Evolutionary conservation across 37 sponge, comb jelly and placozoan genomes (phyloP).

Genomic region (Hexactinellida sp.): DNA sequence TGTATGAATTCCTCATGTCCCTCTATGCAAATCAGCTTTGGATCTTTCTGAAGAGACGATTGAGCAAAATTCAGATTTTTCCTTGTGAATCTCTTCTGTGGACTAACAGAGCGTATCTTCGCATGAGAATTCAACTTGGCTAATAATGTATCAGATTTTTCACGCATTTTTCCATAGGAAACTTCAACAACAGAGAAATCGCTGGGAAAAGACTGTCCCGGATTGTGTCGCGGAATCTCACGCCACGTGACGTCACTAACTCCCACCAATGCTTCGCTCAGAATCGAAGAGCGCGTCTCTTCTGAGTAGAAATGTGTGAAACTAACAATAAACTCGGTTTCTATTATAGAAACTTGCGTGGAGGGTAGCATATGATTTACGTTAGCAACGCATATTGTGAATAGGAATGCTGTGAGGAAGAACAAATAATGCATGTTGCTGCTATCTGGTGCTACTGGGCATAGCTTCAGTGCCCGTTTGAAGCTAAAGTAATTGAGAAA

Average conservation of each 20-base stretch:
- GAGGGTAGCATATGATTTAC: background rate
- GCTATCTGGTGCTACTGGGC: background rate
- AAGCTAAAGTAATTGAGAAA: too few species aligned
- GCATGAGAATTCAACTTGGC: constrained; percentile 36
- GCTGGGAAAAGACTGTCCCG: constrained; percentile 48
- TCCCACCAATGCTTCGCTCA: constrained; percentile 41
- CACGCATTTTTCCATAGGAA: background rate
- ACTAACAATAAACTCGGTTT: constrained; percentile 67
- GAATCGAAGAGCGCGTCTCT: constrained; percentile 38
- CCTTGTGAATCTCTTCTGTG: constrained; percentile 51
- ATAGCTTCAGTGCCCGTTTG: too few species aligned
- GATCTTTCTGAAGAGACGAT: background rate
- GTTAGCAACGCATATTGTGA: background rate
- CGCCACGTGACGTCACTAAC: constrained; percentile 26
- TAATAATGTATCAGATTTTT: background rate
- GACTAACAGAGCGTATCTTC: constrained; percentile 44
- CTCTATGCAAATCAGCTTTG: background rate
- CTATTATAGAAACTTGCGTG: background rate
- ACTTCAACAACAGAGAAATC: constrained; percentile 64
- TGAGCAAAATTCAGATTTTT: constrained; percentile 11
- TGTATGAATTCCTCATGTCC: background rate
- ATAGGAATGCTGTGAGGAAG: background rate
- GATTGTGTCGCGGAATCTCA: constrained; percentile 42
- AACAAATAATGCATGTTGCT: background rate
- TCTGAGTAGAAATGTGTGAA: constrained; percentile 61